These are phyloP conservation scores for Theodoxus fluviatilis DNA, from an alignment of 2,888 invertebrate species.

Conservation along the genomic window DNA sequence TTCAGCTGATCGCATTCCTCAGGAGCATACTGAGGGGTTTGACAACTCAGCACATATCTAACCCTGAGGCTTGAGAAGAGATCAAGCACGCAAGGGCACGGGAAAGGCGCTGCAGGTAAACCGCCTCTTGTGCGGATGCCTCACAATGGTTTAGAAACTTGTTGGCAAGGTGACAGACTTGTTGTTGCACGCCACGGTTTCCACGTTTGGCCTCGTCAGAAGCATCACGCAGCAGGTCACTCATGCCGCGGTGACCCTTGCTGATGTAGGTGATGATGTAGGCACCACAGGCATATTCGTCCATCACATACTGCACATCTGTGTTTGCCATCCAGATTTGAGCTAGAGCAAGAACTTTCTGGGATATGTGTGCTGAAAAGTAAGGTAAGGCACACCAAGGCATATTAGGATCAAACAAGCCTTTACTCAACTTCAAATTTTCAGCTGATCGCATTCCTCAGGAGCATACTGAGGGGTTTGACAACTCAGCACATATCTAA, in stretches of 20 bases:
- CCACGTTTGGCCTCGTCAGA: slow-evolving; percentile 34
- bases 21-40: too few species aligned
- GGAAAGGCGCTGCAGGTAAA: slow-evolving; percentile 35
- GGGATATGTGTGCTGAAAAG: too few species aligned
- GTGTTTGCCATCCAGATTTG: slow-evolving; percentile 19
- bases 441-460: too few species aligned
- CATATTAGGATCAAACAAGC: too few species aligned
- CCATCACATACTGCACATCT: slow-evolving; percentile 18
- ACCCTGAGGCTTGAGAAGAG: too few species aligned
- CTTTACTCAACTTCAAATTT: too few species aligned
- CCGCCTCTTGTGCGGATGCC: slow-evolving; percentile 49
- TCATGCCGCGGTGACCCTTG: slow-evolving; percentile 40
- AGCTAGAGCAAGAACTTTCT: not conserved
- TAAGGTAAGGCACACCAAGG: too few species aligned
- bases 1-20: too few species aligned
- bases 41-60: too few species aligned
- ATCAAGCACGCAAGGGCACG: too few species aligned
- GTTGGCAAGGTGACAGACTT: slow-evolving; percentile 38
- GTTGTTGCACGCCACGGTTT: slow-evolving; percentile 29
- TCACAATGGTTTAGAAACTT: slow-evolving; percentile 44
- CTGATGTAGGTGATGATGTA: slow-evolving; percentile 39
- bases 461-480: too few species aligned
- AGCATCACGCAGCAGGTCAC: slow-evolving; percentile 35
- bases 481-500: too few species aligned
- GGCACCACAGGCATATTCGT: slow-evolving; percentile 21